Conservation (phyloP, 2,888 invertebrate species). For the Phymatocera aterrima region DNA sequence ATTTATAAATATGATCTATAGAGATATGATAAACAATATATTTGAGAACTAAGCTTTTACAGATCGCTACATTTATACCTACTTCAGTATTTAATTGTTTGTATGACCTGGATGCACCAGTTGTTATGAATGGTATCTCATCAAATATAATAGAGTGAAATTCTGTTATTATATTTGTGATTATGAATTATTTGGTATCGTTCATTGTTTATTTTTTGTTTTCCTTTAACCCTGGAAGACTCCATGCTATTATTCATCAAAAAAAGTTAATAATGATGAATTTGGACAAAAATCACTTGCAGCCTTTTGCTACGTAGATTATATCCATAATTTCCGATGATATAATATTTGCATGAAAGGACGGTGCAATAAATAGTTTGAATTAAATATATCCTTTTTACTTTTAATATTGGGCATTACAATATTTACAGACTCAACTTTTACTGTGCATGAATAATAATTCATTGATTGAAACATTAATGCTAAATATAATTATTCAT, state of each 20-base stretch:
- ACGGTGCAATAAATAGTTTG: slow-evolving; percentile 14
- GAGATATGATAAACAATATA: background rate
- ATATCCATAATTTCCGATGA: background rate
- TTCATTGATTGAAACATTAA: slow-evolving; percentile 46
- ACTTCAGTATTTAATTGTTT: background rate
- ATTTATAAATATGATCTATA: slow-evolving; percentile 9
- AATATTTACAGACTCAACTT: slow-evolving; percentile 48
- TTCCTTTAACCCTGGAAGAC: slow-evolving; percentile 10
- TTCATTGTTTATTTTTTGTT: background rate
- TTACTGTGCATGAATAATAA: slow-evolving; percentile 49
- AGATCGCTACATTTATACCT: slow-evolving; percentile 13
- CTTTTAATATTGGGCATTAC: slow-evolving; percentile 49
- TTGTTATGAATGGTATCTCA: slow-evolving; percentile 10
- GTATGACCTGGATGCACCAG: slow-evolving; percentile 6
- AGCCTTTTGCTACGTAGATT: background rate
- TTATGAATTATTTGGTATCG: background rate
- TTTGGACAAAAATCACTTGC: background rate
- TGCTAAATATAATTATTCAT: slow-evolving; percentile 44
- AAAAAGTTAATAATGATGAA: background rate
- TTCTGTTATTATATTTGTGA: slow-evolving; percentile 35
- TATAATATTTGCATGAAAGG: slow-evolving; percentile 13
- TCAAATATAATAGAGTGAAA: slow-evolving; percentile 11
- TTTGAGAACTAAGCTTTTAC: background rate
- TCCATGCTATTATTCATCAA: slow-evolving; percentile 22
- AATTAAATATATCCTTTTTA: slow-evolving; percentile 48